A percentile compares a stretch with the other conserved stretches of the same genome.
phyloP scores from a whole-genome alignment of 2,888 invertebrate genomes.

The Ypsolopha scabrella region DNA sequence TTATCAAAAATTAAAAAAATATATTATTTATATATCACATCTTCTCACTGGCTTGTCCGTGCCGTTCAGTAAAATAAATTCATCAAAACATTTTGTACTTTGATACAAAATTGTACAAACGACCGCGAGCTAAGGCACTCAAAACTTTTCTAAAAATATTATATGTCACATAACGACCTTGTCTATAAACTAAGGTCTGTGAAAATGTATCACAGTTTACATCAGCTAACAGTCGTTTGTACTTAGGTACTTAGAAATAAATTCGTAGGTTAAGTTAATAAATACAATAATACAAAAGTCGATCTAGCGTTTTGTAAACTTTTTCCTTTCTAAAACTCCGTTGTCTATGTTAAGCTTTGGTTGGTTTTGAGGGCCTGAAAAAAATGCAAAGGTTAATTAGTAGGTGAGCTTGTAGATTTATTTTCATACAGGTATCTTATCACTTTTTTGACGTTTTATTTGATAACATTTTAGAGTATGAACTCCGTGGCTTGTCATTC shows the following conservation, averaged over 20 bases:
- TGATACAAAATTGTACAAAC: neutral
- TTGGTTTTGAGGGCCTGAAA: conserved; percentile 2
- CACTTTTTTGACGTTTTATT: too few species aligned
- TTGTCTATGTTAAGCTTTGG: neutral
- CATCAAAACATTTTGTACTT: neutral
- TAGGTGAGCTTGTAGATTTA: neutral
- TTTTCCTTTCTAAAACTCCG: neutral
- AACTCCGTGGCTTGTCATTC: too few species aligned
- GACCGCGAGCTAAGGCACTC: too few species aligned
- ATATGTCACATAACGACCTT: too few species aligned
- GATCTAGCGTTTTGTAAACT: neutral
- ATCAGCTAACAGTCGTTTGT: neutral
- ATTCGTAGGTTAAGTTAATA: neutral
- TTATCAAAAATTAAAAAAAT: neutral
- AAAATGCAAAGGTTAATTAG: neutral
- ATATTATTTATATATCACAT: neutral
- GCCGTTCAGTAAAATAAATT: neutral
- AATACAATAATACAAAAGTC: neutral
- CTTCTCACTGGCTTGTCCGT: neutral
- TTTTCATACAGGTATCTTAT: too few species aligned
- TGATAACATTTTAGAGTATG: too few species aligned
- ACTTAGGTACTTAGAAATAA: neutral
- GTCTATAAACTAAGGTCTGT: neutral
- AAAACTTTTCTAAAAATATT: too few species aligned
- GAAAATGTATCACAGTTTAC: neutral